Evolutionary conservation across 1,140 invertebrate species (phyloP), one percentile per base, ranked within the genome.

Genomic region (Panagrolaimus sp.): DNA sequence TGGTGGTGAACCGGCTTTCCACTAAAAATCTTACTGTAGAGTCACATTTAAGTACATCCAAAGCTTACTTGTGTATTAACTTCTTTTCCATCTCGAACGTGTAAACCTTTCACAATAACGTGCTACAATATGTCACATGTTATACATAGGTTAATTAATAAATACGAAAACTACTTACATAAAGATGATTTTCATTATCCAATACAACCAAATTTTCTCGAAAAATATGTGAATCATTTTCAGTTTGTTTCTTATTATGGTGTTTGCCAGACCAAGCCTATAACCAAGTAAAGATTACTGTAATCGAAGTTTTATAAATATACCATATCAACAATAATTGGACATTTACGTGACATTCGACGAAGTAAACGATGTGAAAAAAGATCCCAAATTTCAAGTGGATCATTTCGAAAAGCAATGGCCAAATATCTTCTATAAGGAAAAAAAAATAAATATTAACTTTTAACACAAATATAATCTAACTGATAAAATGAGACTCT

Each of bases 361-460:
- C 80, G 66, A 15, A 82, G 70, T 63, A 82, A 52, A n/a, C 80
- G 63, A n/a, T 77, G 64, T 0, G 75, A 63, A 24, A 73, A 73
- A 12, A 82, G 43, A 63, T 83, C 81, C 80, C 80, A 82, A 44
- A 82, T 82, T 67, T 82, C 80, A 5, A 82, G 68, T 10, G 80
- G 80, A 58, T 82, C 78, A 55, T 70, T 64, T 62, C 80, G 75
- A 67, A 82, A 83, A 10, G 80, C 73, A 7, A 82, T 55, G 17
- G 80, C 81, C 66, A 82, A 43, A 66, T 82, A 82, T 44, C 80
- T 77, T 10, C 80, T 82, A 38, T 43, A 82, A 71, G n/a, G n/a
- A 14, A 15, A 55, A 63, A 46, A n/a, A 10, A 14, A n/a, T n/a
- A 46, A 10, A 62, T 12, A 45, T 43, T 10, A 44, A 21, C 8